Evolutionary conservation across 2,113 vertebrate species (phyloP).

Genomic region (Pelecanus crispus): DNA sequence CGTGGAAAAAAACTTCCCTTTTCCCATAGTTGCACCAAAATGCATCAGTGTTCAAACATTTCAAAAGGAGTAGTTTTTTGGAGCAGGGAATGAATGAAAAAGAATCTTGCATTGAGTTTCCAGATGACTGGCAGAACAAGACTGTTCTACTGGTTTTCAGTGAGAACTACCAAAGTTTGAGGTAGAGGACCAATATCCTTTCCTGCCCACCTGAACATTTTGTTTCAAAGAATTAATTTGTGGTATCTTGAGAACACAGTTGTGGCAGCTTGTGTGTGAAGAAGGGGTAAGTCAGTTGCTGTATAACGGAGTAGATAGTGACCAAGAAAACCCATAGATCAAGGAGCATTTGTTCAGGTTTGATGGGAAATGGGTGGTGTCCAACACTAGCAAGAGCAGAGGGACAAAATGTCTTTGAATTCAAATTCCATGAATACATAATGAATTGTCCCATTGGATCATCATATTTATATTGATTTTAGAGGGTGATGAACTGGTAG

Average conservation of each 20-base stretch:
- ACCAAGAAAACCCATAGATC: neutral
- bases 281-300: neutral
- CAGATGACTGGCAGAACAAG: neutral
- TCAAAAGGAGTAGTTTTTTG: neutral
- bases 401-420: neutral
- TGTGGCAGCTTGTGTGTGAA: neutral
- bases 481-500: conserved; percentile 97
- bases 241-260: neutral
- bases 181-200: neutral
- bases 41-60: neutral
- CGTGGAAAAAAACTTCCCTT: neutral
- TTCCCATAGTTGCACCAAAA: neutral
- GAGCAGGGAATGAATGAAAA: neutral
- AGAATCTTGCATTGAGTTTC: neutral
- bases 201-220: neutral
- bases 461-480: neutral
- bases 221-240: neutral
- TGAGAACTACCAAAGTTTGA: neutral
- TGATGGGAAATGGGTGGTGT: neutral
- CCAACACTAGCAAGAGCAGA: neutral
- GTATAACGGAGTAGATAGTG: neutral
- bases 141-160: neutral
- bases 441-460: neutral
- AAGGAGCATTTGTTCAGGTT: neutral
- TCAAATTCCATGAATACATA: neutral